Evolutionary conservation across 1,140 invertebrate genomes (phyloP).

Genomic region (Drosophila arawakana): DNA sequence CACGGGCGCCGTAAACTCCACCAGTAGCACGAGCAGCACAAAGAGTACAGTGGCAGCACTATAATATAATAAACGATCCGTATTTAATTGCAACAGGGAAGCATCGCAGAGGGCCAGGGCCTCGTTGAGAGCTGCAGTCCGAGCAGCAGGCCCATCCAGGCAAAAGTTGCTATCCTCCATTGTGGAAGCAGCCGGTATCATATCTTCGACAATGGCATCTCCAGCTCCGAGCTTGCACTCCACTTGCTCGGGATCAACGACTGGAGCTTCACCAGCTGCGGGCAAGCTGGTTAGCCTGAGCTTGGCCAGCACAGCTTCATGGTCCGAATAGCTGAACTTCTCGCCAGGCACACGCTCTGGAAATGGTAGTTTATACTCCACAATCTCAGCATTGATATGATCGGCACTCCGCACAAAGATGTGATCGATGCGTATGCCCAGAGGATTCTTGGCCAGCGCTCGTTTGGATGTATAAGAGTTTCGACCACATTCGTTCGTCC

Average conservation of each 20-base stretch:
- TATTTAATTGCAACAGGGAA: slow-evolving; percentile 86
- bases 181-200: not conserved
- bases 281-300: slow-evolving; percentile 78
- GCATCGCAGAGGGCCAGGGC: slow-evolving; percentile 87
- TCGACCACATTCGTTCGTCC: slow-evolving; percentile 92
- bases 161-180: slow-evolving; percentile 9
- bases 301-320: slow-evolving; percentile 92
- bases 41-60: slow-evolving; percentile 85
- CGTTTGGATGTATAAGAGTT: slow-evolving; percentile 92
- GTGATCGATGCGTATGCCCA: slow-evolving; percentile 96
- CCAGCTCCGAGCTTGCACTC: slow-evolving; percentile 25
- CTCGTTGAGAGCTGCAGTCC: slow-evolving; percentile 86
- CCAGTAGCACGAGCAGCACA: slow-evolving; percentile 79
- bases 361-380: slow-evolving; percentile 89
- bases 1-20: slow-evolving; percentile 82
- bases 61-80: slow-evolving; percentile 87
- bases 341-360: slow-evolving; percentile 89
- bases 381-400: slow-evolving; percentile 86
- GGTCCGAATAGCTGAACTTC: slow-evolving; percentile 94
- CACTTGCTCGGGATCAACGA: slow-evolving; percentile 13
- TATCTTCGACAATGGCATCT: slow-evolving; percentile 10
- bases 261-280: not conserved
- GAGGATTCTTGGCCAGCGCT: slow-evolving; percentile 86
- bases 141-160: slow-evolving; percentile 40
- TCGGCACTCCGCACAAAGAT: slow-evolving; percentile 89